Percentiles rank a stretch among this genome's conserved stretches.
Evolutionary conservation across 2,113 vertebrate species (phyloP).

Genomic region (Antigone vipio): DNA sequence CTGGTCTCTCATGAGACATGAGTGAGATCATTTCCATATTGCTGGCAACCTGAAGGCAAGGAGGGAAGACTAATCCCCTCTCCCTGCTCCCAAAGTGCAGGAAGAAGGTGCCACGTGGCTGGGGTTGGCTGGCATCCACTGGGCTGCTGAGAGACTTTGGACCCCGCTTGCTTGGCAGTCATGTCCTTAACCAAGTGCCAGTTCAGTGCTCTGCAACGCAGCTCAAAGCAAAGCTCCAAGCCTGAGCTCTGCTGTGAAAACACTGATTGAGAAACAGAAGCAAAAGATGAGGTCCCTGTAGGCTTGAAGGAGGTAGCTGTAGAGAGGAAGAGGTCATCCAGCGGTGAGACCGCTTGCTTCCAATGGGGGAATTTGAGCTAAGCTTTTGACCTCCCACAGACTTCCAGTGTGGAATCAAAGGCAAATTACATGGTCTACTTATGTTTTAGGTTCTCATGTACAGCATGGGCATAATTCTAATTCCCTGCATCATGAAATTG

Average conservation of each 20-base stretch:
- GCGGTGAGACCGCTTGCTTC: background rate
- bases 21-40: background rate
- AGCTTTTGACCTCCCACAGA: background rate
- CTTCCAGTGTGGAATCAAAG: background rate
- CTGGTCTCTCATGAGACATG: background rate
- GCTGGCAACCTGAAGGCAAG: background rate
- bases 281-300: background rate
- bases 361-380: background rate
- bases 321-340: constrained; percentile 14
- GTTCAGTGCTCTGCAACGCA: background rate
- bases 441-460: background rate
- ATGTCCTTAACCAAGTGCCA: background rate
- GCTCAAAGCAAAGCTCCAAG: background rate
- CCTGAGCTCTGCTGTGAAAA: background rate
- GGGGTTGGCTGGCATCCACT: background rate
- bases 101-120: background rate
- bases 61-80: background rate
- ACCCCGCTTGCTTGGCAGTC: background rate
- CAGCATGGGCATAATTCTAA: background rate
- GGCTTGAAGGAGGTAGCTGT: background rate
- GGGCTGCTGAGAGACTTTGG: background rate
- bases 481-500: background rate
- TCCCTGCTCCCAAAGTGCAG: background rate
- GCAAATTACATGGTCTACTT: background rate
- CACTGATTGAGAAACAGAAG: constrained; percentile 38